These are phyloP conservation scores for Caenorhabditis sp. DNA, from an alignment of 2,888 invertebrate species.

Conservation along the genomic window DNA sequence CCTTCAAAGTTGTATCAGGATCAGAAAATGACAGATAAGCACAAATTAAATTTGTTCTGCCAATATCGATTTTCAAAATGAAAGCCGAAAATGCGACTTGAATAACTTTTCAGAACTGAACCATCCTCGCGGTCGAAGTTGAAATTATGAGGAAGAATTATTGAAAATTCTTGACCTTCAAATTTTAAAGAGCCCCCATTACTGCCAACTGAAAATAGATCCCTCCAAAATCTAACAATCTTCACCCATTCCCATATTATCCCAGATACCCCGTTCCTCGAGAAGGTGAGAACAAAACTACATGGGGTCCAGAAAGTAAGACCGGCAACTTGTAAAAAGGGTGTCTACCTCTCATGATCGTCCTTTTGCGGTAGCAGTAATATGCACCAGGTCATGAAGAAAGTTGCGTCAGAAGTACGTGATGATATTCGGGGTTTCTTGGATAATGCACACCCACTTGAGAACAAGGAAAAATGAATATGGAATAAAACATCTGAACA, in stretches of 20 bases:
- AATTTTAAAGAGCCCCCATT: too few relatives aligned
- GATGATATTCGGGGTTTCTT: not conserved
- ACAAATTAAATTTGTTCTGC: too few relatives aligned
- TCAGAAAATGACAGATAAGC: too few relatives aligned
- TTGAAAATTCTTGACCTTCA: too few relatives aligned
- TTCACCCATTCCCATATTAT: too few relatives aligned
- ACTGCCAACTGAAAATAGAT: too few relatives aligned
- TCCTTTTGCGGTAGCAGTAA: slow-evolving; percentile 2
- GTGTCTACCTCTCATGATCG: not conserved
- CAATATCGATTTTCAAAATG: too few relatives aligned
- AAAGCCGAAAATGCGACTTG: too few relatives aligned
- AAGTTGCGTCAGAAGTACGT: slow-evolving; percentile 32
- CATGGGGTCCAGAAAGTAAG: not conserved
- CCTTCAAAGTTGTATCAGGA: too few relatives aligned
- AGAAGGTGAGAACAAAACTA: slow-evolving; percentile 7
- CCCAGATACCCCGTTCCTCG: not conserved
- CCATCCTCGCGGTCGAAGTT: too few relatives aligned
- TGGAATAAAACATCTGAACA: not conserved
- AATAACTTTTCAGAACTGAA: too few relatives aligned
- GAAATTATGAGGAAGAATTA: too few relatives aligned
- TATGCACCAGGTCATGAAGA: not conserved
- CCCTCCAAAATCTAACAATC: not conserved
- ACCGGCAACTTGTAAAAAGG: slow-evolving; percentile 10
- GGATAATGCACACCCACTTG: slow-evolving; percentile 19
- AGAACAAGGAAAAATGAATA: not conserved